A percentile compares a stretch with the other conserved stretches of the same genome.
Evolutionary conservation across 2,888 invertebrate species (phyloP).

Genomic region (Apomyelois bistriatella): DNA sequence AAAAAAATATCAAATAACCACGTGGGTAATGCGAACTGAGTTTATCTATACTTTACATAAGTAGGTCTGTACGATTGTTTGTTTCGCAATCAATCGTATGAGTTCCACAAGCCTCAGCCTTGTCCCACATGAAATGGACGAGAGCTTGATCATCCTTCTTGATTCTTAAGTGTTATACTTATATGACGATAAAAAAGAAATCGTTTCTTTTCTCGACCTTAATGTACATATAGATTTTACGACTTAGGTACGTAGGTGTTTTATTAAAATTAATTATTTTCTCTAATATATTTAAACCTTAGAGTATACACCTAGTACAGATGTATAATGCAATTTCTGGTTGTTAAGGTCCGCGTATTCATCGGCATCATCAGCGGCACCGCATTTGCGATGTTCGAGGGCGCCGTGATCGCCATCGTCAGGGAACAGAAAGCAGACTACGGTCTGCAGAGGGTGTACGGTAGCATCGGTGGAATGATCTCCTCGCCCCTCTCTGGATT

Average conservation of each 20-base stretch:
- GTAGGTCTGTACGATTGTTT: conserved; percentile 15
- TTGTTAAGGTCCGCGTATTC: conserved; percentile 72
- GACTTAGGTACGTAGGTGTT: too few relatives aligned
- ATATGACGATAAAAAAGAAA: too few relatives aligned
- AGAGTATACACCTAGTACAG: too few relatives aligned
- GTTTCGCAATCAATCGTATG: conserved; percentile 21
- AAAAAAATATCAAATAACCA: neutral
- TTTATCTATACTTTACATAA: conserved; percentile 17
- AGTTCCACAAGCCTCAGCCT: conserved; percentile 22
- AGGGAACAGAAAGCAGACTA: conserved; percentile 88
- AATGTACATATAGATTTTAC: too few relatives aligned
- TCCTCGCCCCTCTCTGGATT: conserved; percentile 88
- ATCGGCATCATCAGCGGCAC: conserved; percentile 86
- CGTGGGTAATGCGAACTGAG: conserved; percentile 6
- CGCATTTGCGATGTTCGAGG: conserved; percentile 89
- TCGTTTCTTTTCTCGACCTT: too few relatives aligned
- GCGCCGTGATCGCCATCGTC: conserved; percentile 87
- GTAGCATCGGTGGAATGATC: conserved; percentile 88
- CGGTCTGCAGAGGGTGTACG: conserved; percentile 87
- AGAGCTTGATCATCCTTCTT: neutral
- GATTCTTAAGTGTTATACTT: too few relatives aligned
- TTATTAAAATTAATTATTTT: too few relatives aligned
- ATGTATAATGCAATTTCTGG: too few relatives aligned
- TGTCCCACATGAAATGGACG: conserved; percentile 22
- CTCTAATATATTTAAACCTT: too few relatives aligned